These are phyloP conservation scores for Chirona hameri DNA, from an alignment of 2,888 invertebrate species.

Conservation along the genomic window DNA sequence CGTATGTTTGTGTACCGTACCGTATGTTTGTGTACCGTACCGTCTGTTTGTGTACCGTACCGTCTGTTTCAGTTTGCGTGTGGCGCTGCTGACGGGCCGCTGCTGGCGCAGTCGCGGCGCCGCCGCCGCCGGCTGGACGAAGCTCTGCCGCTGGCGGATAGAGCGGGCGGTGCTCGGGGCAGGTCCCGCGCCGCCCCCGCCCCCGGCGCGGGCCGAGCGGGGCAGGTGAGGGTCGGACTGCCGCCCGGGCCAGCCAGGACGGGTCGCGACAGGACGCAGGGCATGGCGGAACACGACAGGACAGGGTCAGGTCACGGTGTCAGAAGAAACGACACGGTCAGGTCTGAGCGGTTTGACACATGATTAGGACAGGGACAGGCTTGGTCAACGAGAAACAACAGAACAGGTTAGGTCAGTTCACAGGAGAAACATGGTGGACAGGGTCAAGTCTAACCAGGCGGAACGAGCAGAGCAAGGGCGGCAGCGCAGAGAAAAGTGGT, in stretches of 20 bases:
- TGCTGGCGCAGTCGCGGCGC: not conserved
- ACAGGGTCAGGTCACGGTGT: not conserved
- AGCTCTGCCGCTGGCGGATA: not conserved
- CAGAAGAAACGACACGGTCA: too few species aligned
- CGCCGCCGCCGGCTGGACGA: not conserved
- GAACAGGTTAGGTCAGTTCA: too few species aligned
- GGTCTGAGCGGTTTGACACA: too few species aligned
- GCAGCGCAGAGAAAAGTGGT: not conserved
- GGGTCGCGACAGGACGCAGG: not conserved
- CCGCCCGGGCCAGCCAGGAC: not conserved
- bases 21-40: too few species aligned
- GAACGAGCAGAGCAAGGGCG: not conserved
- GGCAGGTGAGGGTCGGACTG: not conserved
- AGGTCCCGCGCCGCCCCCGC: not conserved
- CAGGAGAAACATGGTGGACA: too few species aligned
- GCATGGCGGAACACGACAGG: not conserved
- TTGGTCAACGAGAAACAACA: too few species aligned
- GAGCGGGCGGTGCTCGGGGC: not conserved
- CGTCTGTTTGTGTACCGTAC: not conserved
- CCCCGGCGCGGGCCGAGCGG: not conserved
- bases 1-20: too few species aligned
- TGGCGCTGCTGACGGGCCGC: not conserved
- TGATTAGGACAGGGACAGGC: too few species aligned
- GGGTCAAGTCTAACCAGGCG: not conserved
- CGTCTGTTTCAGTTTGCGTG: not conserved